Percentiles rank a stretch among this genome's conserved stretches.
Conservation (phyloP, 2,113 vertebrate genomes). For the Rousettus leschenaultii region DNA sequence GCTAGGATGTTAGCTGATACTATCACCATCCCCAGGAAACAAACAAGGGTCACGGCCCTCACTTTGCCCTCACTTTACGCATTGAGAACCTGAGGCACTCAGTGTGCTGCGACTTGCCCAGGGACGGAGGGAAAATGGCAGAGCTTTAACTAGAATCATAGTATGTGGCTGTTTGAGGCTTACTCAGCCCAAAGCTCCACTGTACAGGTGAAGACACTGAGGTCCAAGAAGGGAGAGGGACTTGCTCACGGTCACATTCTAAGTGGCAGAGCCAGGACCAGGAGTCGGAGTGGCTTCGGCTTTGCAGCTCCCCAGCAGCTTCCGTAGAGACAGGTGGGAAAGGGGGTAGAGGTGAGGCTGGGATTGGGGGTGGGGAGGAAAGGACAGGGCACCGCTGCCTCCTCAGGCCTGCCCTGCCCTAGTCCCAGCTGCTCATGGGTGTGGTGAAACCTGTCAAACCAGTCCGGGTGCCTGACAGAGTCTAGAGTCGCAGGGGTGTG, state of each 20-base stretch:
- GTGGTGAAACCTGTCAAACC: slow-evolving; percentile 66
- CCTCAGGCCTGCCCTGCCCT: background rate
- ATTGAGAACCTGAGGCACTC: background rate
- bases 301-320: background rate
- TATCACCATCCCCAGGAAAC: background rate
- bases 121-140: background rate
- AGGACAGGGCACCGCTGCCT: background rate
- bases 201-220: background rate
- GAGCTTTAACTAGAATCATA: background rate
- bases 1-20: background rate
- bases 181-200: background rate
- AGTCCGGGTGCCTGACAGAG: slow-evolving; percentile 41
- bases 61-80: background rate
- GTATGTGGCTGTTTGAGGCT: background rate
- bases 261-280: background rate
- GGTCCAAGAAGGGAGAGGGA: background rate
- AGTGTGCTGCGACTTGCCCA: background rate
- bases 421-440: background rate
- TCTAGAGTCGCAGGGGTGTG: background rate
- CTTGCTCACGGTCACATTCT: background rate
- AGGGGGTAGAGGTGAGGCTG: background rate
- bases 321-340: background rate
- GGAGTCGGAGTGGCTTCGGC: background rate
- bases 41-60: background rate
- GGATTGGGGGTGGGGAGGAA: background rate